A percentile compares a stretch with the other conserved stretches of the same genome.
Evolutionary conservation across 2,797 vertebrate species (phyloP).

Genomic region (Poeciliopsis infans): DNA sequence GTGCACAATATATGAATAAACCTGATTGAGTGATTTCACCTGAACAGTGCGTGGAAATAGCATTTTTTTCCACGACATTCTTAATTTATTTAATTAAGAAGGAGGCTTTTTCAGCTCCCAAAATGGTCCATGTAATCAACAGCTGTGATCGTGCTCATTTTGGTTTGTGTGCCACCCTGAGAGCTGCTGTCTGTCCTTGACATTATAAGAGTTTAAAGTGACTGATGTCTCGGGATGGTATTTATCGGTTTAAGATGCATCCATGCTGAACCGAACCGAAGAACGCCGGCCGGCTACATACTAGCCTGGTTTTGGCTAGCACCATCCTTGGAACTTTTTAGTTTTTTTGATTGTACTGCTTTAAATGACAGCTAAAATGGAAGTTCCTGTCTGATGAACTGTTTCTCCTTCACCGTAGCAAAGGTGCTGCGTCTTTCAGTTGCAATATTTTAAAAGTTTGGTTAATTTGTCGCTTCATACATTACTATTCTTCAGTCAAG

Average conservation of each 20-base stretch:
- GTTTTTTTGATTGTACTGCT: not conserved
- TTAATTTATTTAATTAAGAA: not conserved
- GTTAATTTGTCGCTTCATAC: not conserved
- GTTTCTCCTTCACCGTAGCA: not conserved
- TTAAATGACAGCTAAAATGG: not conserved
- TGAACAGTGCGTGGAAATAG: too few species aligned
- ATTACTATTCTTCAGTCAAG: not conserved
- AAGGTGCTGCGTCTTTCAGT: not conserved
- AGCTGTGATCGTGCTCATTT: not conserved
- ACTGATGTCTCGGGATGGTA: not conserved
- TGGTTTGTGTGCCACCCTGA: not conserved
- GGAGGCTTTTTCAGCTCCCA: not conserved
- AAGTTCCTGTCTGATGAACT: not conserved
- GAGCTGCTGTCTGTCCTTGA: not conserved
- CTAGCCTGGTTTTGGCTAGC: too few species aligned
- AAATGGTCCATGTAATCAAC: not conserved
- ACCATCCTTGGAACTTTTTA: not conserved
- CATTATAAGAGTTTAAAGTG: not conserved
- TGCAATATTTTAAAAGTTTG: not conserved
- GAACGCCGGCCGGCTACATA: too few species aligned
- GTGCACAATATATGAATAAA: too few species aligned
- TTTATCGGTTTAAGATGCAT: not conserved
- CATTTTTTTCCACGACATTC: too few species aligned
- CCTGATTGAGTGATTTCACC: too few species aligned
- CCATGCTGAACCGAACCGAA: not conserved